phyloP scores from a whole-genome alignment of 2,113 vertebrate species.

The Apteryx mantelli region DNA sequence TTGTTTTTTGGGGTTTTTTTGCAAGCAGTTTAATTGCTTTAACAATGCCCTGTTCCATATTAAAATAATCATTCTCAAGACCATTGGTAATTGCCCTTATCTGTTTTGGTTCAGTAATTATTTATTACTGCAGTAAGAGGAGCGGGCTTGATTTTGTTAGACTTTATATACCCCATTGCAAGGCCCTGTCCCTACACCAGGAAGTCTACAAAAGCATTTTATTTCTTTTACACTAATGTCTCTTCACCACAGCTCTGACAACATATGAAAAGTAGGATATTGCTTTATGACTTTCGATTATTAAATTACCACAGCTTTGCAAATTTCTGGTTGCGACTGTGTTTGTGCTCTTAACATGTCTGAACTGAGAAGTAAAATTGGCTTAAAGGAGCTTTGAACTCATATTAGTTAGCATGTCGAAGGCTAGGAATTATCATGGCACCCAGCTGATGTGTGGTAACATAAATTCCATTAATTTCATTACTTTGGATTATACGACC shows the following conservation, averaged over 20 bases:
- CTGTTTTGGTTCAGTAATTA: conserved; percentile 6
- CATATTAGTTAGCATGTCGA: not conserved
- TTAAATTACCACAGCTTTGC: not conserved
- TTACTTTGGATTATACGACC: not conserved
- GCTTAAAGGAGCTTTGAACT: not conserved
- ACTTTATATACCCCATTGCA: not conserved
- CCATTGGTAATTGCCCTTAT: not conserved
- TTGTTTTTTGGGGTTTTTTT: not conserved
- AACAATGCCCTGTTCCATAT: not conserved
- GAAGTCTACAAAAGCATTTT: not conserved
- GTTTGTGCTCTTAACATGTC: not conserved
- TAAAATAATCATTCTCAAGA: conserved; percentile 28
- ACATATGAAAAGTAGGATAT: not conserved
- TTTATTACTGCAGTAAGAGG: not conserved
- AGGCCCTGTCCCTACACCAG: not conserved
- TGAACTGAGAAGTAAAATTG: not conserved
- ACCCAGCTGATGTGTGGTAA: not conserved
- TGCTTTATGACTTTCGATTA: not conserved
- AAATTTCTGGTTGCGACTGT: not conserved
- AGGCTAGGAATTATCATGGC: not conserved
- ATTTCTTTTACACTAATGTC: not conserved
- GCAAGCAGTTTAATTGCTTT: not conserved
- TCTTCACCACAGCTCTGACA: not conserved
- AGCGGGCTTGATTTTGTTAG: not conserved
- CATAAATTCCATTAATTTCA: not conserved